phyloP scores from a whole-genome alignment of 2,113 vertebrate species.

The Rostratula benghalensis region DNA sequence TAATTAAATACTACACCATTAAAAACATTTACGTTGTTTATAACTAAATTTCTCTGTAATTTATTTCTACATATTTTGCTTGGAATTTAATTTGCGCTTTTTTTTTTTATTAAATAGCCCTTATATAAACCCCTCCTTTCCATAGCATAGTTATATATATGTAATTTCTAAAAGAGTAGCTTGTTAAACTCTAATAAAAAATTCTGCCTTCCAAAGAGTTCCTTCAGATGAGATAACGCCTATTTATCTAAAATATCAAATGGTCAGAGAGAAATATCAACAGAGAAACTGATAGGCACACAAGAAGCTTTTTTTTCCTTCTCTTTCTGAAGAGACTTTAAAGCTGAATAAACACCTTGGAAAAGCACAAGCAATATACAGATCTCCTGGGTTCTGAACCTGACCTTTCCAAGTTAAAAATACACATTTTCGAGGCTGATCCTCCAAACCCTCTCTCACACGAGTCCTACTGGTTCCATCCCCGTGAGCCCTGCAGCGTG shows the following conservation, averaged over 20 bases:
- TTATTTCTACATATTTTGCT: slow-evolving; percentile 6
- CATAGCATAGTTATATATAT: not conserved
- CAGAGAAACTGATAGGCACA: slow-evolving; percentile 40
- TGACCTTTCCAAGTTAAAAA: slow-evolving; percentile 55
- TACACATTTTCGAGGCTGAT: slow-evolving; percentile 43
- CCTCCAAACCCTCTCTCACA: not conserved
- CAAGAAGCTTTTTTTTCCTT: slow-evolving; percentile 31
- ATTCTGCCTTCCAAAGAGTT: not conserved
- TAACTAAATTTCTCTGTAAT: not conserved
- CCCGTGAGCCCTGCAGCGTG: fast-evolving
- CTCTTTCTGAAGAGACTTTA: slow-evolving; percentile 52
- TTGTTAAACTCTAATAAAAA: slow-evolving; percentile 2
- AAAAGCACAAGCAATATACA: slow-evolving; percentile 57
- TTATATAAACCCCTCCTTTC: not conserved
- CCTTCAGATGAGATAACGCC: slow-evolving; percentile 43
- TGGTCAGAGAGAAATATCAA: slow-evolving; percentile 6
- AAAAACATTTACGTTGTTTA: not conserved
- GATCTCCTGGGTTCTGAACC: slow-evolving; percentile 65
- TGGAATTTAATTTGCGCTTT: slow-evolving; percentile 34
- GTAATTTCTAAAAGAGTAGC: slow-evolving; percentile 21
- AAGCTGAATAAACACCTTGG: slow-evolving; percentile 69
- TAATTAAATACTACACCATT: not conserved
- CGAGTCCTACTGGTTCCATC: not conserved
- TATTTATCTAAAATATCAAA: slow-evolving; percentile 67
- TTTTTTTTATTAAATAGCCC: not conserved